A percentile compares a stretch with the other conserved stretches of the same genome.
Evolutionary conservation across 2,113 vertebrate genomes (phyloP).

Genomic region (Ploceus nigricollis): DNA sequence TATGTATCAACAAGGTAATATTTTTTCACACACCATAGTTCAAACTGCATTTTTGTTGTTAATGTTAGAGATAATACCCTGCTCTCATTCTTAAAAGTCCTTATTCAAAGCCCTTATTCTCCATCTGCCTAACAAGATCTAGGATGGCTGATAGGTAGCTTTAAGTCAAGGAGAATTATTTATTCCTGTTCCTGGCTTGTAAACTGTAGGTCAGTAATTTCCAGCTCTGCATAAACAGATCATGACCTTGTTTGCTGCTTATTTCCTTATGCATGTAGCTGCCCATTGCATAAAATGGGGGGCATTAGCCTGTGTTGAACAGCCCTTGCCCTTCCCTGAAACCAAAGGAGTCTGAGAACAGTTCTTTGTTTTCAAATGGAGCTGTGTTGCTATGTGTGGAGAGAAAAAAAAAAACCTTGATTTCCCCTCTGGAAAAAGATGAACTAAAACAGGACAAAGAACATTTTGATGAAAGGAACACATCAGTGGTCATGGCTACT

Average conservation of each 20-base stretch:
- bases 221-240: neutral
- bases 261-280: neutral
- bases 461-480: neutral
- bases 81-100: neutral
- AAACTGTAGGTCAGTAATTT: neutral
- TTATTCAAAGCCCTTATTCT: neutral
- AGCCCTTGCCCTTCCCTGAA: neutral
- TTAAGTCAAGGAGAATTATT: neutral
- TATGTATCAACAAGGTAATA: neutral
- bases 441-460: neutral
- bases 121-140: neutral
- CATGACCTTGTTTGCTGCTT: neutral
- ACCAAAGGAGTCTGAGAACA: neutral
- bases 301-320: neutral
- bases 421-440: neutral
- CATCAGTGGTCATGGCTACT: neutral
- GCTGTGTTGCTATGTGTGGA: neutral
- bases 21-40: neutral
- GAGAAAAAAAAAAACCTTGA: neutral
- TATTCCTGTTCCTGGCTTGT: neutral
- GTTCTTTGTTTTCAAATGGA: neutral
- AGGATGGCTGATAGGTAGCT: neutral
- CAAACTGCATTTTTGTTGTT: neutral
- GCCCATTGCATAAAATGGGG: neutral
- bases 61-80: neutral